phyloP scores from a whole-genome alignment of 2,797 vertebrate species.

The Smutsia gigantea region DNA sequence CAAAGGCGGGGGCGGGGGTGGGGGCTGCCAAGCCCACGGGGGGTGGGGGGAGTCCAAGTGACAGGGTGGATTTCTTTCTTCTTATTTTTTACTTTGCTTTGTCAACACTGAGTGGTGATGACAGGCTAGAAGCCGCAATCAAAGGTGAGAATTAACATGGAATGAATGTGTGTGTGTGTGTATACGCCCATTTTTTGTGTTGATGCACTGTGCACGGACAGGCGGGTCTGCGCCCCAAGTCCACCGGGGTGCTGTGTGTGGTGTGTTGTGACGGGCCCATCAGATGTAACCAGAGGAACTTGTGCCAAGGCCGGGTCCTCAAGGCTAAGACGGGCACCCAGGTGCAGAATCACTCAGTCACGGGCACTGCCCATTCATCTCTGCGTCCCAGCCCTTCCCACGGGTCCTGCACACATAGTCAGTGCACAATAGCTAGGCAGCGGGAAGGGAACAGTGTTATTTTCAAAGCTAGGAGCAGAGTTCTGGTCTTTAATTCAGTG shows the following conservation, averaged over 20 bases:
- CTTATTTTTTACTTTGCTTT: constrained; percentile 65
- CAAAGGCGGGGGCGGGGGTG: neutral
- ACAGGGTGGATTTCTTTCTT: constrained; percentile 59
- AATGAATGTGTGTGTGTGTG: rapidly evolving
- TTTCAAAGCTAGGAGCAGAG: neutral
- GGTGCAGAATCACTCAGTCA: neutral
- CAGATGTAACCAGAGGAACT: neutral
- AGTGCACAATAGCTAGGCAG: neutral
- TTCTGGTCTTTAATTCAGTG: neutral
- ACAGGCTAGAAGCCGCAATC: constrained; percentile 40
- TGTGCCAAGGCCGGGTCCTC: neutral
- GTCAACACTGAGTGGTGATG: constrained; percentile 70
- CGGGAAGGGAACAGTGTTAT: neutral
- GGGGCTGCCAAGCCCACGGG: constrained; percentile 25
- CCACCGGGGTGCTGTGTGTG: neutral
- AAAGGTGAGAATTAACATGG: neutral
- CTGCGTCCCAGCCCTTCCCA: neutral
- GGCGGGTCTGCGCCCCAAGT: rapidly evolving
- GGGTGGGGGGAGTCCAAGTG: neutral
- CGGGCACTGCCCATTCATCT: rapidly evolving
- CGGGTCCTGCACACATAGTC: neutral
- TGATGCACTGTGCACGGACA: rapidly evolving
- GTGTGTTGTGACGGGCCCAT: rapidly evolving
- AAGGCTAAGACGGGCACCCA: neutral
- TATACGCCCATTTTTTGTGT: neutral